Percentiles rank a stretch among this genome's conserved stretches.
Evolutionary conservation across 2,797 vertebrate species (phyloP).

Genomic region (Etheostoma perlongum): DNA sequence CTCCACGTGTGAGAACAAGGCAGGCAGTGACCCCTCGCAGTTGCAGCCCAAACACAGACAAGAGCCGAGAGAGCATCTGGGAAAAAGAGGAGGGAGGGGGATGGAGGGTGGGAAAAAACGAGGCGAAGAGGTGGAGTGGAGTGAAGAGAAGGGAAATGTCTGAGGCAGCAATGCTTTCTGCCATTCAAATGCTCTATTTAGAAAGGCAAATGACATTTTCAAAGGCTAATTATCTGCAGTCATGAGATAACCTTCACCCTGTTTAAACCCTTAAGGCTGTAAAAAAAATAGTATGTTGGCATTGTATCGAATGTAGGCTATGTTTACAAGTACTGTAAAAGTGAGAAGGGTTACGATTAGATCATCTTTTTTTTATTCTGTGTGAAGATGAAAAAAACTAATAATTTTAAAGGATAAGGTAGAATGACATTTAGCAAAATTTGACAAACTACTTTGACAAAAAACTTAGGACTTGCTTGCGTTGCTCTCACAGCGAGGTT

Average conservation of each 20-base stretch:
- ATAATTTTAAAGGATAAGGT: constrained; percentile 43
- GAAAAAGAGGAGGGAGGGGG: constrained; percentile 46
- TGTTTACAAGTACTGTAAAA: constrained; percentile 21
- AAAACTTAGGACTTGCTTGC: constrained; percentile 58
- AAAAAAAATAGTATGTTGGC: background rate
- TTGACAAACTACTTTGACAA: constrained; percentile 57
- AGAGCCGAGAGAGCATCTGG: constrained; percentile 77
- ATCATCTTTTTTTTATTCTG: too few species aligned
- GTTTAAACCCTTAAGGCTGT: constrained; percentile 9
- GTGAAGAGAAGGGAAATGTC: constrained; percentile 48
- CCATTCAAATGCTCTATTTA: constrained; percentile 56
- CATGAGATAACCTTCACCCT: constrained; percentile 46
- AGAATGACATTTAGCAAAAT: constrained; percentile 63
- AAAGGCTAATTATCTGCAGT: constrained; percentile 56
- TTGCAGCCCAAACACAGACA: constrained; percentile 82
- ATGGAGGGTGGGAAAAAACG: constrained; percentile 54
- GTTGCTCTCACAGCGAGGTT: constrained; percentile 64
- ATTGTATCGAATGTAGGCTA: background rate
- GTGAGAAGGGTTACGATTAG: background rate
- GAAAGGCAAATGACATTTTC: constrained; percentile 54
- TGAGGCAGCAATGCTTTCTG: constrained; percentile 47
- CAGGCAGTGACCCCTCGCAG: constrained; percentile 81
- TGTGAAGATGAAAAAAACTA: constrained; percentile 25
- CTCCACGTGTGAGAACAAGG: constrained; percentile 81
- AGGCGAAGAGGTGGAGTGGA: constrained; percentile 49